Percentiles rank a stretch among this genome's conserved stretches.
phyloP scores from a whole-genome alignment of 2,797 vertebrate genomes.

The Calcarius lapponicus region DNA sequence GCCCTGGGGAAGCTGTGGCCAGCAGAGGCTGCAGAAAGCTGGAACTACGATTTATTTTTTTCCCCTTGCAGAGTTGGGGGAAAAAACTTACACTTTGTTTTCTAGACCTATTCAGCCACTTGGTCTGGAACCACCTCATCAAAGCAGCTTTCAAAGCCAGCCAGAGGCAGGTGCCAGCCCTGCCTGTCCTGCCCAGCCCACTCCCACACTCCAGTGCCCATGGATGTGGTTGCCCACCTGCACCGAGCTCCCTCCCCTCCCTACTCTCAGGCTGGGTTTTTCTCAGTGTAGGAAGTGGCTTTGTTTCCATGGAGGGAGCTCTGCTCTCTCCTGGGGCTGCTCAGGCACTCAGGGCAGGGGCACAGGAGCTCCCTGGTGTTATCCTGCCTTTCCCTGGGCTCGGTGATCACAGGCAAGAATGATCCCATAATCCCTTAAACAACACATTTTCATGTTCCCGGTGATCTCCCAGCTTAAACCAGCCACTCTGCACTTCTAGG shows the following conservation, averaged over 20 bases:
- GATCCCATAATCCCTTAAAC: background rate
- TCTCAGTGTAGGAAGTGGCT: background rate
- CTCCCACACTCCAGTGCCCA: background rate
- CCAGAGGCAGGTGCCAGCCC: background rate
- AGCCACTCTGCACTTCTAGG: background rate
- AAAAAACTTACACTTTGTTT: background rate
- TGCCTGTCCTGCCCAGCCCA: background rate
- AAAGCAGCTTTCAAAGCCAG: conserved; percentile 13
- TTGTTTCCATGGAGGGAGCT: background rate
- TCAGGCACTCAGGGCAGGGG: background rate
- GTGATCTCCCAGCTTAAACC: background rate
- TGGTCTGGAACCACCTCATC: background rate
- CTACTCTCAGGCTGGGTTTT: background rate
- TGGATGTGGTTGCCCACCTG: conserved; percentile 40
- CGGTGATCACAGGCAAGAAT: background rate
- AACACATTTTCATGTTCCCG: background rate
- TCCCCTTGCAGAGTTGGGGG: background rate
- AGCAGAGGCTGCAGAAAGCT: background rate
- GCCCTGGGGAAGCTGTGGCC: background rate
- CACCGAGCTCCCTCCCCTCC: background rate
- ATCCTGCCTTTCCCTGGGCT: background rate
- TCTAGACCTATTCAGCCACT: background rate
- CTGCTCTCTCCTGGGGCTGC: background rate
- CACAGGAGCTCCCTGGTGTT: background rate
- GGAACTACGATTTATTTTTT: background rate